Percentiles rank a stretch among this genome's conserved stretches.
These are phyloP conservation scores for Murina feae DNA, from an alignment of 2,113 vertebrate genomes.

Conservation along the genomic window DNA sequence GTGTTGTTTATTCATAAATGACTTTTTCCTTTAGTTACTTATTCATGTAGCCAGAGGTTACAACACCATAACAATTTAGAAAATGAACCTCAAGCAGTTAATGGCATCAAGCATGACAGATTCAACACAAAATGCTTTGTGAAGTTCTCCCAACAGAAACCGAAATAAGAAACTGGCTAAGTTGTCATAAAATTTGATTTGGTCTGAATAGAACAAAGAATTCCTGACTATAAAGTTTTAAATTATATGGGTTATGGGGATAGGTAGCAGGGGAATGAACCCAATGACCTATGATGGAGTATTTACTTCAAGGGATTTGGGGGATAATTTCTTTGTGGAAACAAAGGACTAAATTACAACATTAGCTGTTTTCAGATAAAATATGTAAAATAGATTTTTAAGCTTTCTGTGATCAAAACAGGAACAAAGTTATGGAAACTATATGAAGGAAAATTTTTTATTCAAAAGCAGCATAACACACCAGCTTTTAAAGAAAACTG, in stretches of 20 bases:
- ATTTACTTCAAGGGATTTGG: not conserved
- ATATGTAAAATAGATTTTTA: not conserved
- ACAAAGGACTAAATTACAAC: not conserved
- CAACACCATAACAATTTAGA: not conserved
- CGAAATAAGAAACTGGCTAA: slow-evolving; percentile 14
- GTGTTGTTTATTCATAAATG: slow-evolving; percentile 29
- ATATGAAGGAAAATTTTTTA: slow-evolving; percentile 12
- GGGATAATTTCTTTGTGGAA: not conserved
- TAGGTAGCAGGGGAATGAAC: not conserved
- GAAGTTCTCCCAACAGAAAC: slow-evolving; percentile 12
- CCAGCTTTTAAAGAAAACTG: slow-evolving; percentile 26
- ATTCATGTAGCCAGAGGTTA: not conserved
- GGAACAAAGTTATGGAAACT: not conserved
- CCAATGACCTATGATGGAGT: not conserved
- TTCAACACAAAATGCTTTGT: slow-evolving; percentile 20
- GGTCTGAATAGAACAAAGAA: not conserved
- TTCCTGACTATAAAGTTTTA: not conserved
- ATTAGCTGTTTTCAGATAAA: slow-evolving; percentile 19
- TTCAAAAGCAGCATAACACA: not conserved
- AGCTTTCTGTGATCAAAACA: slow-evolving; percentile 5
- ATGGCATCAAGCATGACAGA: not conserved
- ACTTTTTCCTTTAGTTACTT: slow-evolving; percentile 16
- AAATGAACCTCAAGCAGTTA: slow-evolving; percentile 18
- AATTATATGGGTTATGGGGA: not conserved
- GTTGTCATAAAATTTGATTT: not conserved